Percentiles rank a stretch among this genome's conserved stretches.
These are phyloP conservation scores for Malurus splendens DNA, from an alignment of 2,797 vertebrate species.

Conservation along the genomic window DNA sequence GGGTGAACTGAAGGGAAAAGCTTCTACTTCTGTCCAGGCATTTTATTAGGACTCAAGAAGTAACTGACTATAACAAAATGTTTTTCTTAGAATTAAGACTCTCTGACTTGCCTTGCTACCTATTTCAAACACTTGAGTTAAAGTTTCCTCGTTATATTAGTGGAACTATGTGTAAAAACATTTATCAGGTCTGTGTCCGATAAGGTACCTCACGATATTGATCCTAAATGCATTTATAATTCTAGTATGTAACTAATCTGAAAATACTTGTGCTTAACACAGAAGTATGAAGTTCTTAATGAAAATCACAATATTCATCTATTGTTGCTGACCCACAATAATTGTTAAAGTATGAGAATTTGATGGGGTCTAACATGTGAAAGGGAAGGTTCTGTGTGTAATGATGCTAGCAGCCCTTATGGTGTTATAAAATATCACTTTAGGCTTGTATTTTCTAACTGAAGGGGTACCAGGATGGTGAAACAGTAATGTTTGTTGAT, in stretches of 20 bases:
- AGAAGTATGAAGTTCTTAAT: not conserved
- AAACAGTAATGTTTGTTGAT: not conserved
- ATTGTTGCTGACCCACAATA: slow-evolving; percentile 13
- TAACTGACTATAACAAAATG: not conserved
- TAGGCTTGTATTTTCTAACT: slow-evolving; percentile 1
- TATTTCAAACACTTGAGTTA: not conserved
- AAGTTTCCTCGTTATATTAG: not conserved
- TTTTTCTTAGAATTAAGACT: not conserved
- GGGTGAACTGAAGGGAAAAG: not conserved
- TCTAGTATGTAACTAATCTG: not conserved
- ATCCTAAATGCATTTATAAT: not conserved
- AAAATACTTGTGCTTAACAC: not conserved
- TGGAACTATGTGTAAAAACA: not conserved
- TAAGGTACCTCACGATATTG: not conserved
- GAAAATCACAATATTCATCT: not conserved
- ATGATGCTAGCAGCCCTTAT: not conserved
- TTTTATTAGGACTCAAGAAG: not conserved
- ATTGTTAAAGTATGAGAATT: slow-evolving; percentile 10
- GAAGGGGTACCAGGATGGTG: not conserved
- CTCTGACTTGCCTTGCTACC: not conserved
- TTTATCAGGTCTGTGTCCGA: not conserved
- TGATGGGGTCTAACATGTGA: slow-evolving; percentile 1
- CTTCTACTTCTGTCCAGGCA: not conserved
- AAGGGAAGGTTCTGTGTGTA: not conserved
- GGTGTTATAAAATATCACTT: not conserved